Percentiles rank a stretch among this genome's conserved stretches.
Evolutionary conservation across 2,113 vertebrate genomes (phyloP).

Genomic region (Carassius carassius): DNA sequence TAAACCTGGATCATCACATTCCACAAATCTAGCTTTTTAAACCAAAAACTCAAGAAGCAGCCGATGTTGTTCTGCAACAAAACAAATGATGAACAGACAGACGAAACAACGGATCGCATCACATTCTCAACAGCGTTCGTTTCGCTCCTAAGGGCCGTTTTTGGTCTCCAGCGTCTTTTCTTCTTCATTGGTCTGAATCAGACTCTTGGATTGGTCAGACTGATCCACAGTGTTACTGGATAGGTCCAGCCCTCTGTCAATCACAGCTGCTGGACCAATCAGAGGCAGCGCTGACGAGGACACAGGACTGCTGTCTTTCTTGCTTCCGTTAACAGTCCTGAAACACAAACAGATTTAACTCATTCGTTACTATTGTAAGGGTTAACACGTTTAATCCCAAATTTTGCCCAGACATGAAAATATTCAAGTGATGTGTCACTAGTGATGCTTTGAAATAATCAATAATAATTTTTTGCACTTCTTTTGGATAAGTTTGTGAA

Average conservation of each 20-base stretch:
- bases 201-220: constrained; percentile 63
- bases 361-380: neutral
- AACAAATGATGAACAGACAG: constrained; percentile 46
- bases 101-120: constrained; percentile 12
- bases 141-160: constrained; percentile 67
- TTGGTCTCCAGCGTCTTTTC: constrained; percentile 73
- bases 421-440: too few relatives aligned
- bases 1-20: constrained; percentile 57
- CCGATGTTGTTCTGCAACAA: constrained; percentile 56
- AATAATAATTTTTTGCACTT: too few relatives aligned
- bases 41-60: constrained; percentile 45
- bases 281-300: constrained; percentile 63
- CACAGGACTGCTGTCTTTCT: constrained; percentile 63
- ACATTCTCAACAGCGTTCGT: constrained; percentile 55
- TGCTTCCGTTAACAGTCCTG: constrained; percentile 83
- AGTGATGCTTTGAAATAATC: too few relatives aligned
- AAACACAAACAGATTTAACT: neutral
- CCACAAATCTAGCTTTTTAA: constrained; percentile 24
- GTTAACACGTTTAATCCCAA: neutral
- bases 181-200: constrained; percentile 62
- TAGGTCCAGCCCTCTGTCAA: constrained; percentile 64
- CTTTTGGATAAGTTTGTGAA: too few relatives aligned
- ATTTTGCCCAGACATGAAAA: too few relatives aligned
- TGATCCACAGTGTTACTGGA: constrained; percentile 61
- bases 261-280: constrained; percentile 55